Evolutionary conservation across 2,113 vertebrate species (phyloP).

Genomic region (Istiophorus platypterus): DNA sequence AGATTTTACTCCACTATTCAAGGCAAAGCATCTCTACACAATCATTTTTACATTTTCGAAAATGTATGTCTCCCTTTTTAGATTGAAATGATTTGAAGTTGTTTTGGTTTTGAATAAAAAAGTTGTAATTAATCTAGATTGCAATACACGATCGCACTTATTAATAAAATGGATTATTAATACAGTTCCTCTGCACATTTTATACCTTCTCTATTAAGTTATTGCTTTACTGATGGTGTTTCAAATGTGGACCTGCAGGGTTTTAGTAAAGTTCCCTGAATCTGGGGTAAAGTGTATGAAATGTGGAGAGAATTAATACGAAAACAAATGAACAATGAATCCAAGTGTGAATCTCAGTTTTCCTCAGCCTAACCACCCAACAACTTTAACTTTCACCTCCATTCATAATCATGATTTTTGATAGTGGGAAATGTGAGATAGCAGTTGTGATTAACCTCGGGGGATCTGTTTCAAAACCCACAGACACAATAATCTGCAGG

Average conservation of each 20-base stretch:
- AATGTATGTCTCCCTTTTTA: background rate
- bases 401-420: background rate
- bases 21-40: background rate
- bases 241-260: background rate
- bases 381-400: background rate
- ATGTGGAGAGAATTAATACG: background rate
- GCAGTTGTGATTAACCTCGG: background rate
- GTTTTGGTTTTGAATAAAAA: background rate
- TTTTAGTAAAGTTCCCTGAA: background rate
- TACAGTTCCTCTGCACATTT: background rate
- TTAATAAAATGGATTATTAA: background rate
- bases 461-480: constrained; percentile 40
- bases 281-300: background rate
- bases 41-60: background rate
- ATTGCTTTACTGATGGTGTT: background rate
- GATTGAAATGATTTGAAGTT: background rate
- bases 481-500: constrained; percentile 36
- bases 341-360: background rate
- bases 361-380: background rate
- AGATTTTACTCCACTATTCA: constrained; percentile 28
- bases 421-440: constrained; percentile 43
- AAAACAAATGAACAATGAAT: background rate
- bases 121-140: background rate
- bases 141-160: background rate
- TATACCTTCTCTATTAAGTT: background rate